Percentiles rank a stretch among this genome's conserved stretches.
phyloP scores from a whole-genome alignment of 2,888 invertebrate species.

The Acanthosepion pharaonis region DNA sequence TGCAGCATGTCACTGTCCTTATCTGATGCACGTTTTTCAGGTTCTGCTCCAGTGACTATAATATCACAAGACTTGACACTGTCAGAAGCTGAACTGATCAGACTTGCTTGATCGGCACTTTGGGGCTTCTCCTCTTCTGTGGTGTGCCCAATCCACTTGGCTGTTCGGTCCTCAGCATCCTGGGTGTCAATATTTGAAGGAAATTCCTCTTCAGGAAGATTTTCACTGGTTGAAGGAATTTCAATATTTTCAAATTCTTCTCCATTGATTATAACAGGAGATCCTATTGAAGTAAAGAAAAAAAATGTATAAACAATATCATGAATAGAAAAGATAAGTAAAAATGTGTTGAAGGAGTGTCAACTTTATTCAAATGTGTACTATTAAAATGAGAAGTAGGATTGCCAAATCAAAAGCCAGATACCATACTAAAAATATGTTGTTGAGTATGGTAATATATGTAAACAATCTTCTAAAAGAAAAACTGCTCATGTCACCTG shows the following conservation, averaged over 20 bases:
- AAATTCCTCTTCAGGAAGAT: background rate
- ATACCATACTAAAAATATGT: background rate
- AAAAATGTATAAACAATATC: background rate
- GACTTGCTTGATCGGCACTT: conserved; percentile 34
- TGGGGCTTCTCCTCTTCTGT: conserved; percentile 35
- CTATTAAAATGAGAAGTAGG: background rate
- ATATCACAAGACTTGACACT: conserved; percentile 64
- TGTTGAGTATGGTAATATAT: background rate
- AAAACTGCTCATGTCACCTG: background rate
- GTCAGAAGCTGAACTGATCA: conserved; percentile 42
- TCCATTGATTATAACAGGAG: conserved; percentile 74
- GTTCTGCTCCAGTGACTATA: conserved; percentile 62
- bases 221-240: conserved; percentile 51
- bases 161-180: conserved; percentile 4
- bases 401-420: background rate
- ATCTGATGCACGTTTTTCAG: conserved; percentile 51
- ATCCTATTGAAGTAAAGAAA: conserved; percentile 60
- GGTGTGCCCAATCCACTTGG: conserved; percentile 25
- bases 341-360: background rate
- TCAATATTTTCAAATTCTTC: conserved; percentile 75
- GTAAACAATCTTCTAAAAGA: background rate
- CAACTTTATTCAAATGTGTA: background rate
- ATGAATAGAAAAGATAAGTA: background rate
- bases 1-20: conserved; percentile 89
- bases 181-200: conserved; percentile 21